Conservation (phyloP, 2,113 vertebrate genomes). For the Proteles cristata region DNA sequence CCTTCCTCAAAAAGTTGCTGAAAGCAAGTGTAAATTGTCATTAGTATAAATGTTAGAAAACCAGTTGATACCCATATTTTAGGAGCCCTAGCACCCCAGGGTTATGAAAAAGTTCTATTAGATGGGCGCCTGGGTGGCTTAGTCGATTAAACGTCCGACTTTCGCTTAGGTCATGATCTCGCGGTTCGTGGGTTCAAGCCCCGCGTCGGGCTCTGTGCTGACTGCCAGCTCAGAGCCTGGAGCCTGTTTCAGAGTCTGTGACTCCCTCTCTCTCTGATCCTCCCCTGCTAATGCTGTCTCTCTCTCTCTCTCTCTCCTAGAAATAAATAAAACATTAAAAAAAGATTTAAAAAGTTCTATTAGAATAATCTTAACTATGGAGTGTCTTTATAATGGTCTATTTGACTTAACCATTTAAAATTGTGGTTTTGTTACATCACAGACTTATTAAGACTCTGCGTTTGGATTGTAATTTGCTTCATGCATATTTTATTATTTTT, state of each 20-base stretch:
- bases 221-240: no score
- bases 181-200: no score
- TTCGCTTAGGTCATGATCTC: no score
- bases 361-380: not conserved
- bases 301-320: no score
- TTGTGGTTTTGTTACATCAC: not conserved
- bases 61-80: not conserved
- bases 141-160: no score
- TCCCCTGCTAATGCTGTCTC: no score
- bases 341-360: not conserved
- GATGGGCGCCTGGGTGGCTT: no score
- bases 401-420: slow-evolving; percentile 5
- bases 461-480: not conserved
- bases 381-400: not conserved
- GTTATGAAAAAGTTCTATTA: not conserved
- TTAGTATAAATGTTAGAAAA: not conserved
- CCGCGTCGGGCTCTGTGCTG: no score
- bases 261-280: no score
- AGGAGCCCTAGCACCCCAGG: not conserved
- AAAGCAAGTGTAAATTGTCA: not conserved
- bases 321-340: no score
- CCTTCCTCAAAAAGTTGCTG: not conserved
- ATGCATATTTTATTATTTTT: not conserved
- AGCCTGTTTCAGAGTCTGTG: no score
- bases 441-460: not conserved